phyloP scores from a whole-genome alignment of 2,797 vertebrate species.

The Lycodopsis pacificus region DNA sequence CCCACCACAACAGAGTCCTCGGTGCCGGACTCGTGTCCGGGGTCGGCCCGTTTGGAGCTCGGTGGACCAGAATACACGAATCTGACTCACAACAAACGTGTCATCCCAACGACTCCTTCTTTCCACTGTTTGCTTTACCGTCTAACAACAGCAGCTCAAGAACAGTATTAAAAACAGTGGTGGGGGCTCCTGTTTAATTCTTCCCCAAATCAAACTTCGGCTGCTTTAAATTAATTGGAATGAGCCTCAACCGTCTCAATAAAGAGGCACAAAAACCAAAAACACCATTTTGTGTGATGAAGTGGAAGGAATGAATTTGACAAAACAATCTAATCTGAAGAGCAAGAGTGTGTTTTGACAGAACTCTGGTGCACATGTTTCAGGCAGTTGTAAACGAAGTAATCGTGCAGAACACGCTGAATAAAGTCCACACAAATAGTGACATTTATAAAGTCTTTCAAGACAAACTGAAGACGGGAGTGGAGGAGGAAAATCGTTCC shows the following conservation, averaged over 20 bases:
- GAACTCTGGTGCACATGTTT: too few species aligned
- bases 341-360: too few species aligned
- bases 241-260: not conserved
- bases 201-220: not conserved
- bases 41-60: not conserved
- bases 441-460: too few species aligned
- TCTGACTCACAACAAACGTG: constrained; percentile 37
- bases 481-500: too few species aligned
- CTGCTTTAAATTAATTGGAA: constrained; percentile 19
- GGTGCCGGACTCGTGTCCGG: not conserved
- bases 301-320: not conserved
- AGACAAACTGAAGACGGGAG: too few species aligned
- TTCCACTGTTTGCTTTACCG: not conserved
- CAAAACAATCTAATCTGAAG: not conserved
- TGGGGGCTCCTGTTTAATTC: constrained; percentile 10
- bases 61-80: not conserved
- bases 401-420: too few species aligned
- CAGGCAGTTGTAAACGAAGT: too few species aligned
- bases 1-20: constrained; percentile 4
- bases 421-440: too few species aligned
- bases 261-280: not conserved
- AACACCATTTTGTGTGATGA: not conserved
- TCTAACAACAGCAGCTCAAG: constrained; percentile 27
- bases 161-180: constrained; percentile 17
- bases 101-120: constrained; percentile 14